These are phyloP conservation scores for Hippocampus comes DNA, from an alignment of 2,113 vertebrate genomes.

Conservation along the genomic window DNA sequence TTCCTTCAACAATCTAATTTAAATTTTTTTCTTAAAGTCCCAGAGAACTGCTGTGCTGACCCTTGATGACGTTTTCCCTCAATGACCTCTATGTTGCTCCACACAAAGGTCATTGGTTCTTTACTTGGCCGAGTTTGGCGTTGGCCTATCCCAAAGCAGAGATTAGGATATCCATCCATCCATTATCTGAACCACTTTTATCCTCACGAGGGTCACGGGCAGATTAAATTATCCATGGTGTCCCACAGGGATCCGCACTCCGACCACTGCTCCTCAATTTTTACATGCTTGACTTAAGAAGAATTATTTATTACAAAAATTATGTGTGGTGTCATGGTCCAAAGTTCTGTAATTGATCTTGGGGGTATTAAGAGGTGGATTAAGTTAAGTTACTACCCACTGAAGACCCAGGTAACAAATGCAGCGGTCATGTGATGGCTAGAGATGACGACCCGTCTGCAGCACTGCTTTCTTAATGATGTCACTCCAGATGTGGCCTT, in stretches of 20 bases:
- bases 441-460: slow-evolving; percentile 41
- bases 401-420: not conserved
- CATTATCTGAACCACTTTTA: no score
- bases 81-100: no score
- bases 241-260: not conserved
- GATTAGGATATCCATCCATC: no score
- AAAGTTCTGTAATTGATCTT: not conserved
- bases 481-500: slow-evolving; percentile 66
- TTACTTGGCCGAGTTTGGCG: no score
- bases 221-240: not conserved
- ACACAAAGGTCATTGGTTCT: no score
- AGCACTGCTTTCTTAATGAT: slow-evolving; percentile 54
- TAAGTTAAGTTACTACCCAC: not conserved
- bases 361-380: not conserved
- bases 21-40: no score
- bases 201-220: no score
- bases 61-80: no score
- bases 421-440: slow-evolving; percentile 29
- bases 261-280: not conserved
- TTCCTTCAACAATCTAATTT: no score
- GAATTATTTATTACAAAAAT: not conserved
- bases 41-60: no score
- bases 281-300: not conserved
- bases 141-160: no score
- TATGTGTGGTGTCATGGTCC: not conserved